Evolutionary conservation across 2,888 invertebrate genomes (phyloP).

Genomic region (Onchidella celtica): DNA sequence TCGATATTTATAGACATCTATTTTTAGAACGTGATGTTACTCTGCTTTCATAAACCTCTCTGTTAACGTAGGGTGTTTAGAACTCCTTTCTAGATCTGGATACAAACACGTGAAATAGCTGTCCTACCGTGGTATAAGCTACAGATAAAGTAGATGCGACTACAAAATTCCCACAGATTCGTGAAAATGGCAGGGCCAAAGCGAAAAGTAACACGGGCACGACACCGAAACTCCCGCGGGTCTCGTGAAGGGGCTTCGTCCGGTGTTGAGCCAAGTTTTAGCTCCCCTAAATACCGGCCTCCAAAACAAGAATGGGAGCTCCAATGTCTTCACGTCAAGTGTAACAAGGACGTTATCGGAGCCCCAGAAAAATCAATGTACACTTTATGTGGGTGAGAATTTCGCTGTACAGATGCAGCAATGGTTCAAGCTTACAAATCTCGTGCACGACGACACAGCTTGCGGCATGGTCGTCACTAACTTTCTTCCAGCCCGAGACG

Average conservation of each 20-base stretch:
- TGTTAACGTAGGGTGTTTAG: no score
- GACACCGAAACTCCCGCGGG: not conserved
- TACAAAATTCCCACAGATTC: no score
- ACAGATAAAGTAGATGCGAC: no score
- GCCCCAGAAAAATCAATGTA: slow-evolving; percentile 33
- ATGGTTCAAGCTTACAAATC: slow-evolving; percentile 64
- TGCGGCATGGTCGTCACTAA: slow-evolving; percentile 67
- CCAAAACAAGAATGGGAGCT: not conserved
- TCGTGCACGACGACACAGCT: slow-evolving; percentile 58
- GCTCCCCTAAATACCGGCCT: slow-evolving; percentile 31
- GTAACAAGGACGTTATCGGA: not conserved
- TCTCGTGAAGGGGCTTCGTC: not conserved
- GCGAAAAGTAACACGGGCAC: not conserved
- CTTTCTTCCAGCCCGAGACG: slow-evolving; percentile 60
- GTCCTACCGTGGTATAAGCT: no score
- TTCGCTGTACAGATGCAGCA: slow-evolving; percentile 66
- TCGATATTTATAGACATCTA: no score
- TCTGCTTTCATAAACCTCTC: no score
- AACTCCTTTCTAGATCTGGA: no score
- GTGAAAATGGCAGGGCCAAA: no score
- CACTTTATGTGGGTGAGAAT: slow-evolving; percentile 69
- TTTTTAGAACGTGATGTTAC: no score
- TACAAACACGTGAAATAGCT: no score
- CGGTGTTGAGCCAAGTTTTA: not conserved
- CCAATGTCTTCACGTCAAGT: not conserved